A percentile compares a stretch with the other conserved stretches of the same genome.
Conservation (phyloP, 2,888 invertebrate species). For the Trachelus troglodyta region DNA sequence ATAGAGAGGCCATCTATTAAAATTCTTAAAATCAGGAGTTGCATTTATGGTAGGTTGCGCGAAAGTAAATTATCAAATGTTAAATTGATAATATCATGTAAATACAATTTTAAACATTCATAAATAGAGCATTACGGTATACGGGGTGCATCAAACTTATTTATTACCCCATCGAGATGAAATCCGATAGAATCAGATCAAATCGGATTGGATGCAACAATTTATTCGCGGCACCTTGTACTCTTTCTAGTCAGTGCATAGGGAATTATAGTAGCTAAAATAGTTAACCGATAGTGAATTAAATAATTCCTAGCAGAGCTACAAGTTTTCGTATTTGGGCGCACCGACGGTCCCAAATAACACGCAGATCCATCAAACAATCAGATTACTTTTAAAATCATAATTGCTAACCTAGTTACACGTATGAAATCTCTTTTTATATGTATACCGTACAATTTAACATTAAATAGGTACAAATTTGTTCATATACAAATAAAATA, state of each 20-base stretch:
- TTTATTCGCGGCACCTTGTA: conserved; percentile 13
- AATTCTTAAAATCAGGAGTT: conserved; percentile 3
- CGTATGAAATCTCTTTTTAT: conserved; percentile 9
- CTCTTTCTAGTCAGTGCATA: conserved; percentile 21
- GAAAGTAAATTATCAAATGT: not conserved
- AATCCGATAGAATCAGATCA: not conserved
- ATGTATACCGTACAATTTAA: conserved; percentile 15
- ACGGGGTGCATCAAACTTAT: not conserved
- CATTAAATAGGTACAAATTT: conserved; percentile 32
- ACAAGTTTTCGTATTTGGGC: conserved; percentile 14
- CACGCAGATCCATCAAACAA: conserved; percentile 31
- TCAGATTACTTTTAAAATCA: conserved; percentile 21
- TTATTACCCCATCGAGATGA: not conserved
- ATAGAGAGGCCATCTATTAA: conserved; percentile 9
- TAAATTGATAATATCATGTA: conserved; percentile 22
- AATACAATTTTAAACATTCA: conserved; percentile 26
- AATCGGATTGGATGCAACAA: not conserved
- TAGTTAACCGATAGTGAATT: conserved; percentile 18
- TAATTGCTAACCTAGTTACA: conserved; percentile 5
- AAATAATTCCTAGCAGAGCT: conserved; percentile 23
- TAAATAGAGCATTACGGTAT: conserved; percentile 24
- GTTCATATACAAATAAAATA: conserved; percentile 35
- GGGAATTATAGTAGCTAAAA: conserved; percentile 16
- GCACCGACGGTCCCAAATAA: conserved; percentile 16
- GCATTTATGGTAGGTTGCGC: not conserved